Base-by-base conservation (phyloP, 2,888 invertebrate species). In the Strigamia crassipes region DNA sequence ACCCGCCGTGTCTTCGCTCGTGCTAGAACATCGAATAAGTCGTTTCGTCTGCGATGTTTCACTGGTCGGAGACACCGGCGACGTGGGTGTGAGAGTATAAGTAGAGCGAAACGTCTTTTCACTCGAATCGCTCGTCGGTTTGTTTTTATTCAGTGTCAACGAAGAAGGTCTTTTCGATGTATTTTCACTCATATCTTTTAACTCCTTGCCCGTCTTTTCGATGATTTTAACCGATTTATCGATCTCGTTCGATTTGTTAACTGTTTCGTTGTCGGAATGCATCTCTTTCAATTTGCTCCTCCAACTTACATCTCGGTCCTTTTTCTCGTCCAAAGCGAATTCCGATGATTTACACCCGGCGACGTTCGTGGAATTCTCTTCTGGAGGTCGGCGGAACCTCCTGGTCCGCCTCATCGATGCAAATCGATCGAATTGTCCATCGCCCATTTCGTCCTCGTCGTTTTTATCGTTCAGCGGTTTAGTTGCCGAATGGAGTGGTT, bases 361-460 rank as follows among this genome's bases (percentile, higher is more conserved):
- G 1, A n/a, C 78, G 4, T 27, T 27, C n/a, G 66, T 2, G 23
- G 34, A 1, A 8, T 31, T 46, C 42, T 85, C 94, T 94, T 77
- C 96, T 89, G 83, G 95, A 90, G 0, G 95, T 96, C 79, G 46
- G 18, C 82, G 80, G 85, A 94, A 95, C 66, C 96, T 90, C 83
- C 95, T 90, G 0, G 96, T 96, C 84, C 95, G 90, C 84, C 96
- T 90, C 0, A 94, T 92, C 4, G 94, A 92, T 0, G 95, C 94
- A 86, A 93, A 94, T 84, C 96, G 90, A 86, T 96, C 95, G 84
- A 96, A 96, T 85, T 94, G 93, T 1, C 94, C 94, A 79, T 86
- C 87, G 4, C 86, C 86, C 83, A 86, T 92, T 84, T 92, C 91
- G 46, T 88, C 88, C 51, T 88, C 85, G 23, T 83, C 83, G 46